Base-by-base conservation (phyloP, 2,888 invertebrate species). In the Digitonthophagus gazella region DNA sequence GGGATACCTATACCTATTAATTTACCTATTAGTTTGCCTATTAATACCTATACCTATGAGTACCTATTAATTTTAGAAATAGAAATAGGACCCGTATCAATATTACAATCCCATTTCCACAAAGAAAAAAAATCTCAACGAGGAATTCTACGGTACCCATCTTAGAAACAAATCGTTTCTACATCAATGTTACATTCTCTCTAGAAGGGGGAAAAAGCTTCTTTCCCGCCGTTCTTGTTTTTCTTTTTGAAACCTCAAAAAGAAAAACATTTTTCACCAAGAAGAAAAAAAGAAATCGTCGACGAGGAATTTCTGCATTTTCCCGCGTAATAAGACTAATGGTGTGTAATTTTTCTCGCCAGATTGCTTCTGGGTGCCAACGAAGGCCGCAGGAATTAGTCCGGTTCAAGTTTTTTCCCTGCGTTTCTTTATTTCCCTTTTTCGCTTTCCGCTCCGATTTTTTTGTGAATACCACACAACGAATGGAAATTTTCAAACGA, bases 341-440 rank as follows among this genome's bases (percentile, higher is more conserved):
- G 68, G 58, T 19, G 44, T 15, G 58, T 65, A 65, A 68, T 68
- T 68, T 68, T 68, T 68, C 68, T 64, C 65, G 57, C 44, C 22
- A 54, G 65, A 68, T 68, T 68, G 65, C 68, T 18, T 61, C 18
- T n/a, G 61, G 16, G 20, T 61, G 8, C 18, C 20, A 61, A 19
- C 18, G 16, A 20, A 20, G 19, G 61, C 61, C 20, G 6, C 18
- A 3, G 19, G 19, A 58, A 58, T 58, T 58, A 58, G 58, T 58
- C 19, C 16, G 11, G 28, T 44, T 11, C 28, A 44, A 44, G 28
- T 44, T 44, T 44, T 44, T 44, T 22, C 22, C 6, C 22, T 22
- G 6, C 28, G 28, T 44, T 44, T 44, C 28, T 44, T 44, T 44
- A 44, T 44, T 44, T 44, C 28, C 11, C 28, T 44, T 44, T 44